Evolutionary conservation across 2,113 vertebrate genomes (phyloP).

Genomic region (Saguinus midas): DNA sequence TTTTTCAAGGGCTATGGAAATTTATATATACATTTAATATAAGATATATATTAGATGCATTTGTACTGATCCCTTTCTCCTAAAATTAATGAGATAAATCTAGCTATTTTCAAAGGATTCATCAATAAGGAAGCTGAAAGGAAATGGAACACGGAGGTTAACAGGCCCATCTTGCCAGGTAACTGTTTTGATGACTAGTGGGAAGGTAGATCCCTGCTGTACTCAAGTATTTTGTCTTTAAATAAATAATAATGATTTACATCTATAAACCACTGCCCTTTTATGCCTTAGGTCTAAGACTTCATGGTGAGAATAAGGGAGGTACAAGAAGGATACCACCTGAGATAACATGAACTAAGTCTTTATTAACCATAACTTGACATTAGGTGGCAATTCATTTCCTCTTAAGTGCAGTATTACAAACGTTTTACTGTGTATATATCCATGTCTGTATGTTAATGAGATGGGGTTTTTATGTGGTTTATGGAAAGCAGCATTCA

Average conservation of each 20-base stretch:
- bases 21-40: too few relatives aligned
- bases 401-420: conserved; percentile 8
- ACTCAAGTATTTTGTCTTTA: not conserved
- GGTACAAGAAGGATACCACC: conserved; percentile 2
- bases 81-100: not conserved
- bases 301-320: not conserved
- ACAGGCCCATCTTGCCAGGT: not conserved
- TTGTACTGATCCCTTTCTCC: not conserved
- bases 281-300: not conserved
- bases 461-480: conserved; percentile 1
- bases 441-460: not conserved
- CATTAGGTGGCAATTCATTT: conserved; percentile 18
- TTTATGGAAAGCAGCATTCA: conserved; percentile 43
- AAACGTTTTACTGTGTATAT: conserved; percentile 19
- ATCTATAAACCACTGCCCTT: not conserved
- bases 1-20: not conserved
- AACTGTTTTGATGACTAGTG: not conserved
- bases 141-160: not conserved
- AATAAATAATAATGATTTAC: not conserved
- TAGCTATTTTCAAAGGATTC: not conserved
- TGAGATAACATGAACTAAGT: conserved; percentile 32
- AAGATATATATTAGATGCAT: not conserved
- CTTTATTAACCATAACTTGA: conserved; percentile 37
- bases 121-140: not conserved
- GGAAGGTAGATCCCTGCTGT: not conserved